Conservation (phyloP, 1,140 invertebrate species). For the Antheraea pernyi region DNA sequence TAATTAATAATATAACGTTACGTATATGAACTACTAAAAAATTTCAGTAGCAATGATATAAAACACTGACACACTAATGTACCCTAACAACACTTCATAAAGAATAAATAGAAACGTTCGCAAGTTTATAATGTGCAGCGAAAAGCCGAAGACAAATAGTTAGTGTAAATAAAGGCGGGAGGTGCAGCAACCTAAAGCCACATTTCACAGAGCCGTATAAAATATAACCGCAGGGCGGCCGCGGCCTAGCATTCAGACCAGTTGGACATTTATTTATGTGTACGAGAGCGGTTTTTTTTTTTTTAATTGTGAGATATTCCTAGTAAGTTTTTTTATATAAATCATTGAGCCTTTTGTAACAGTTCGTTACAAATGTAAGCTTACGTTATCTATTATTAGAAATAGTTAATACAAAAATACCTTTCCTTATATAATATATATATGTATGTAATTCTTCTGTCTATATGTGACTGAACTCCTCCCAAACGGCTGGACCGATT, state of each 20-base stretch:
- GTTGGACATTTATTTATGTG: constrained; percentile 18
- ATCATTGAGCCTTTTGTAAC: constrained; percentile 3
- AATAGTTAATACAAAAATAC: too few species aligned
- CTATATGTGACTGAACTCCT: too few species aligned
- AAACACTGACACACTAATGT: neutral
- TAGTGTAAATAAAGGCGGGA: constrained; percentile 11
- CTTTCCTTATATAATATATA: too few species aligned
- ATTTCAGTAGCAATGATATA: too few species aligned
- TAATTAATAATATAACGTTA: too few species aligned
- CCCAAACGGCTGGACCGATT: too few species aligned
- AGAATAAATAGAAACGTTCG: neutral
- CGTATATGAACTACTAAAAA: too few species aligned
- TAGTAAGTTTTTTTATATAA: neutral
- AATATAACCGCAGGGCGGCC: constrained; percentile 16
- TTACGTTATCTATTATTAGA: too few species aligned
- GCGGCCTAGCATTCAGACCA: constrained; percentile 13
- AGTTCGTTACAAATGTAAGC: too few species aligned
- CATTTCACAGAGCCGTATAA: constrained; percentile 21
- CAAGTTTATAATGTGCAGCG: constrained; percentile 1
- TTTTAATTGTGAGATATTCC: constrained; percentile 15
- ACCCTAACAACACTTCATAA: neutral
- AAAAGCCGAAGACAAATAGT: constrained; percentile 9
- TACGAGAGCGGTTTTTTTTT: constrained; percentile 9
- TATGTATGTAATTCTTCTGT: too few species aligned
- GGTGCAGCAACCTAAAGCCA: constrained; percentile 14